Evolutionary conservation across 2,797 vertebrate genomes (phyloP), one percentile per base, ranked within the genome.

Genomic region (Crax fasciolata): DNA sequence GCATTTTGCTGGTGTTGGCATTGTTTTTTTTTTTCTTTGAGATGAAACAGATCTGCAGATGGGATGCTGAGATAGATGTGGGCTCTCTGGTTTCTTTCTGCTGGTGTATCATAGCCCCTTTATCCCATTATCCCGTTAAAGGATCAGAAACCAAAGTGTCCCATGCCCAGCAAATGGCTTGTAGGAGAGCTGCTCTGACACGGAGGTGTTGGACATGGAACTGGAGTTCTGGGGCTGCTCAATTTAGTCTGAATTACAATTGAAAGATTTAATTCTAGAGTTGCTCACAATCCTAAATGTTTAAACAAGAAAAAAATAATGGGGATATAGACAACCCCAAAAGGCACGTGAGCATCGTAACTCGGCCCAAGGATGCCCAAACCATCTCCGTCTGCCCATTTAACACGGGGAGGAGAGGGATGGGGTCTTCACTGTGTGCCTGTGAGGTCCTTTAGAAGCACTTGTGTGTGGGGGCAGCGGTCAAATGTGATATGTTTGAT

Each of bases 101-200:
- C 39, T 52, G 18, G 32, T 30, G 23, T 14, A 25, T 20, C 21
- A 17, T 10, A 41, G 20, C 17, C 17, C 43, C 18, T 66, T 38
- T 19, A 10, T 9, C 18, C 11, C 9, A 6, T 4, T 2, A 28
- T 7, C 21, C 38, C 48, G 20, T 15, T 21, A 3, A 9, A 91
- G 20, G 32, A 2, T 30, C 46, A 0, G 0, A 38, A 76, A 72
- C 17, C 0, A 0, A 18, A 7, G 28, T 23, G 12, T 79, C 51
- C 6, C 2, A 0, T 41, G 28, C 46, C 4, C 0, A 1, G 20
- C 7, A 20, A 19, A 17, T 27, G 20, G n/a, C 79, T 80, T 84
- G 6, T 44, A 39, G 58, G 55, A 41, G 14, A 41, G 11, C 9
- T 63, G 2, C 27, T 66, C 0, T 2, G 23, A 17, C 4, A 0